Evolutionary conservation across 2,113 vertebrate genomes (phyloP).

Genomic region (Plestiodon gilberti): DNA sequence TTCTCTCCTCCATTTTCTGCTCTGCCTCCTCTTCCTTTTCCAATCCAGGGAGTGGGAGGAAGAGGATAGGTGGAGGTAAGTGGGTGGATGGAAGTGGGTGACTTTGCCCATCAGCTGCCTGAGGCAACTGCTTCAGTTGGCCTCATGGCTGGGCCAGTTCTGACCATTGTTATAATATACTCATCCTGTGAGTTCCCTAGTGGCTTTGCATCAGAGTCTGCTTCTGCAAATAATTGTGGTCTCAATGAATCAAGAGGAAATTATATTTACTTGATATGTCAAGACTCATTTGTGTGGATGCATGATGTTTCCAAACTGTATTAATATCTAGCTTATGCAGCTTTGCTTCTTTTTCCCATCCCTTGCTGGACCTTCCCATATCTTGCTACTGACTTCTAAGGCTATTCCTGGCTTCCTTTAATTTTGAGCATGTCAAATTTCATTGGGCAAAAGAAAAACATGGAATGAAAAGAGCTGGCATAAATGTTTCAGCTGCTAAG

Average conservation of each 20-base stretch:
- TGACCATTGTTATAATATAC: not conserved
- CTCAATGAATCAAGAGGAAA: not conserved
- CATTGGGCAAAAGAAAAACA: not conserved
- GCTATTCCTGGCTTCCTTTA: not conserved
- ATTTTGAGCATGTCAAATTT: conserved; percentile 8
- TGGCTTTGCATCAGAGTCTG: not conserved
- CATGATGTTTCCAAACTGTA: not conserved
- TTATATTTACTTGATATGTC: not conserved
- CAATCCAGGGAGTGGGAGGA: too few species aligned
- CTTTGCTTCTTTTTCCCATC: not conserved
- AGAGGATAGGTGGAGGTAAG: too few species aligned
- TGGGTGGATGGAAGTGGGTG: too few species aligned
- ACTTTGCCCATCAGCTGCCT: too few species aligned
- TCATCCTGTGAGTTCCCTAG: not conserved
- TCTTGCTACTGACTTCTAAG: not conserved
- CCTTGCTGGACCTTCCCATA: not conserved
- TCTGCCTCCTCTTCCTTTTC: too few species aligned
- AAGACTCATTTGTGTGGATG: not conserved
- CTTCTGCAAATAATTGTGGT: conserved; percentile 9
- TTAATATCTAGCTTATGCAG: not conserved
- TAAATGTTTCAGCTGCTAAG: not conserved
- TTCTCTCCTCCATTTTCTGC: too few species aligned
- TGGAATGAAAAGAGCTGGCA: not conserved
- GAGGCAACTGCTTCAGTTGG: too few species aligned
- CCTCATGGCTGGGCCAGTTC: too few species aligned